Evolutionary conservation across 1,140 invertebrate genomes (phyloP).

Genomic region (Macrobrachium rosenbergii): DNA sequence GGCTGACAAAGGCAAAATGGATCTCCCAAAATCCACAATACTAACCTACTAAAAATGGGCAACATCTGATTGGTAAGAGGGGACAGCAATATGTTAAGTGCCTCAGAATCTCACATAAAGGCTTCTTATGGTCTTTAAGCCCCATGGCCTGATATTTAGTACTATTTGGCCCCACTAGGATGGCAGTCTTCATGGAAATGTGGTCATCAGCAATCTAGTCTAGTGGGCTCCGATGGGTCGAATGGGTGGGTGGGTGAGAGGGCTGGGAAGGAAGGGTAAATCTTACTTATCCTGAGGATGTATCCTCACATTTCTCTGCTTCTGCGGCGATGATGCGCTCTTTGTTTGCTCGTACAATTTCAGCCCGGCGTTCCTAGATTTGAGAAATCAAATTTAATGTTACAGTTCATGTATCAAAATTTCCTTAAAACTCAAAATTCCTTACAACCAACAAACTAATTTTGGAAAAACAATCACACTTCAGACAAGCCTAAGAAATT

Average conservation of each 20-base stretch:
- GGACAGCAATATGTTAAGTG: conserved; percentile 30
- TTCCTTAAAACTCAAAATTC: no score
- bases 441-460: no score
- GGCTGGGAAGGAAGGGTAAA: conserved; percentile 11
- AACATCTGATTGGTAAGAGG: conserved; percentile 34
- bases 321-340: conserved; percentile 73
- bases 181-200: conserved; percentile 5
- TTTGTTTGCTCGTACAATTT: conserved; percentile 88
- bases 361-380: conserved; percentile 83
- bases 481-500: no score
- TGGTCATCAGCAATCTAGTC: conserved; percentile 15
- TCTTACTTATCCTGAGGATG: conserved; percentile 75
- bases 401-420: not conserved
- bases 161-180: conserved; percentile 15
- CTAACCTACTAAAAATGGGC: conserved; percentile 40
- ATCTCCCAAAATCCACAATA: not conserved
- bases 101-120: not conserved
- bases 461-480: no score
- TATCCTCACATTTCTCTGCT: conserved; percentile 72
- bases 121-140: not conserved
- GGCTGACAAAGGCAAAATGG: conserved; percentile 10
- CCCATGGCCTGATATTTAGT: conserved; percentile 8
- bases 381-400: conserved; percentile 69
- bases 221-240: conserved; percentile 33
- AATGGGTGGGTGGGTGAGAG: conserved; percentile 52